Percentiles rank a stretch among this genome's conserved stretches.
Evolutionary conservation across 2,113 vertebrate species (phyloP).

Genomic region (Malurus alboscapulatus): DNA sequence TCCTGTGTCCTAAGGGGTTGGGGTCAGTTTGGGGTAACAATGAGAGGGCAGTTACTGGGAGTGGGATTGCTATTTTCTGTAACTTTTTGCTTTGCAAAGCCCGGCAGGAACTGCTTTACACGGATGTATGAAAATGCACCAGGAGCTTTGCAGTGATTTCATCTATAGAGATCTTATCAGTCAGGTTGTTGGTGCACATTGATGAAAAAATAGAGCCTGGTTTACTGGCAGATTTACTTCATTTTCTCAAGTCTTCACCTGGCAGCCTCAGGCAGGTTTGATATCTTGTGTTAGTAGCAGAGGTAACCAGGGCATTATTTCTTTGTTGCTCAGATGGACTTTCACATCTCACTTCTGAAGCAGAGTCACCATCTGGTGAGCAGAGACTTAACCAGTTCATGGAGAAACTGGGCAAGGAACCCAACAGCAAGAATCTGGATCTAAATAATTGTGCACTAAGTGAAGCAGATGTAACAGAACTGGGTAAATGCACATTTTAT

Average conservation of each 20-base stretch:
- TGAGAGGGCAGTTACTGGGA: neutral
- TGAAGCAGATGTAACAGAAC: constrained; percentile 73
- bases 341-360: constrained; percentile 25
- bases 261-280: neutral
- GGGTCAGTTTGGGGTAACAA: neutral
- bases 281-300: neutral
- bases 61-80: neutral
- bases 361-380: constrained; percentile 51
- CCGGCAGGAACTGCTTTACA: neutral
- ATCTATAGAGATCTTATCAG: neutral
- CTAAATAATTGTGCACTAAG: constrained; percentile 80
- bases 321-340: constrained; percentile 43
- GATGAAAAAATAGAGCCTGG: neutral
- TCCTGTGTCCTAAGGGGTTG: neutral
- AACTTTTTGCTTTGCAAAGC: neutral
- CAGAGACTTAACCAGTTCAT: constrained; percentile 76
- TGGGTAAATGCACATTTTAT: constrained; percentile 69
- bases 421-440: constrained; percentile 69
- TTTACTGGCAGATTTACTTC: neutral
- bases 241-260: neutral
- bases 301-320: neutral
- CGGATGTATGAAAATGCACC: neutral
- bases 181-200: neutral
- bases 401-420: constrained; percentile 78
- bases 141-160: neutral